Percentiles rank a stretch among this genome's conserved stretches.
Evolutionary conservation across 2,113 vertebrate genomes (phyloP).

Genomic region (Sceloporus tristichus): DNA sequence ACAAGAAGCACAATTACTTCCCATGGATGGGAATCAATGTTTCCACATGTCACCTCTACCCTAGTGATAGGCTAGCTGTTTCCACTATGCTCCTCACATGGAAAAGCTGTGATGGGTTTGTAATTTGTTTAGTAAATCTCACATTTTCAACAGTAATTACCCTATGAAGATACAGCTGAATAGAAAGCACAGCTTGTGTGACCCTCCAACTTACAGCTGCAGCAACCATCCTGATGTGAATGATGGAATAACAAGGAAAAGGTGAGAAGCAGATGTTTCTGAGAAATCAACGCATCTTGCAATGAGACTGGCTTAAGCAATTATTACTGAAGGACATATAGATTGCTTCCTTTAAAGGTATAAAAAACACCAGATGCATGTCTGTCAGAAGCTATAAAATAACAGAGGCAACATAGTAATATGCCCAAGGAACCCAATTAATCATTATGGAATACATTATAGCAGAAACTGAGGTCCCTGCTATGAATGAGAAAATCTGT

Average conservation of each 20-base stretch:
- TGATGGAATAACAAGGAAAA: not conserved
- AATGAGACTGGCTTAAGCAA: not conserved
- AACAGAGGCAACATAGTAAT: not conserved
- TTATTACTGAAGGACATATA: not conserved
- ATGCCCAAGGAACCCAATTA: not conserved
- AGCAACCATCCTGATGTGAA: accelerated
- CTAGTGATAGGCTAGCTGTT: no score
- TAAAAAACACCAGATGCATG: not conserved
- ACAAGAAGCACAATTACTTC: not conserved
- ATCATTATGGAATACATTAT: not conserved
- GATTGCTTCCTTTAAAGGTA: not conserved
- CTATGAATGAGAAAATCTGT: not conserved
- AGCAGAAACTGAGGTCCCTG: not conserved
- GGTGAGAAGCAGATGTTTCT: conserved; percentile 29
- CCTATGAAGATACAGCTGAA: conserved; percentile 24
- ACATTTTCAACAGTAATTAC: conserved; percentile 50
- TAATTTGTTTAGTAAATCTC: conserved; percentile 50
- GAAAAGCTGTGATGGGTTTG: conserved; percentile 23
- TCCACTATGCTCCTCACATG: not conserved
- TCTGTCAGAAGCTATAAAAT: not conserved
- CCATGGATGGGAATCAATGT: not conserved
- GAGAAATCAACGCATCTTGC: not conserved
- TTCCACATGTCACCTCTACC: no score
- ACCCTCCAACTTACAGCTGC: conserved; percentile 58
- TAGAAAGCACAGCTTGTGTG: conserved; percentile 41